phyloP scores from a whole-genome alignment of 2,888 invertebrate species.

The Notodonta dromedarius region DNA sequence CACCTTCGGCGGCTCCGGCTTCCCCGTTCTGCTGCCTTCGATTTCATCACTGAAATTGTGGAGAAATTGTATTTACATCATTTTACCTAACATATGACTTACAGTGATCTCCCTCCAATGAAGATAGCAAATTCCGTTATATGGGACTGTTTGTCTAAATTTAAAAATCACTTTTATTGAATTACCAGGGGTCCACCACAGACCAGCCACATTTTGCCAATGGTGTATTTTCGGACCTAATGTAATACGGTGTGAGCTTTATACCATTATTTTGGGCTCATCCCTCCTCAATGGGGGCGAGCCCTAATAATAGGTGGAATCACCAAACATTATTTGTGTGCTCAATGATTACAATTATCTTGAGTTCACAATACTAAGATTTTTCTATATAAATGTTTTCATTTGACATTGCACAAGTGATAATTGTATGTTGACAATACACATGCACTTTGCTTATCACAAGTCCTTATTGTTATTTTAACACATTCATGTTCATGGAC shows the following conservation, averaged over 20 bases:
- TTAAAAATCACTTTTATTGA: too few species aligned
- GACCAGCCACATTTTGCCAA: too few species aligned
- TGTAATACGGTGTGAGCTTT: too few species aligned
- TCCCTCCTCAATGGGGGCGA: too few species aligned
- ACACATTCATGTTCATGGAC: conserved; percentile 3
- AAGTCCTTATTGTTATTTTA: conserved; percentile 5
- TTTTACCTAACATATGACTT: too few species aligned
- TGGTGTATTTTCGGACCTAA: too few species aligned
- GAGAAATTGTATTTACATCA: neutral
- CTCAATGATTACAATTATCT: neutral
- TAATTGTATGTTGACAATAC: conserved; percentile 12
- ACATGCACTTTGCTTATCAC: conserved; percentile 15
- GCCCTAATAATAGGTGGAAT: too few species aligned
- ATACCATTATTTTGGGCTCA: too few species aligned
- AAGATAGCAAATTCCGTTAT: too few species aligned
- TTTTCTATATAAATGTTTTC: neutral
- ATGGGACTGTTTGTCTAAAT: too few species aligned
- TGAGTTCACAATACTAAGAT: neutral
- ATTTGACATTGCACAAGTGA: conserved; percentile 16
- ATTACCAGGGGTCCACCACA: too few species aligned
- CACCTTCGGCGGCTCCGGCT: conserved; percentile 64
- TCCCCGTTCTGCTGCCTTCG: conserved; percentile 48
- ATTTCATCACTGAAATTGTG: conserved; percentile 63
- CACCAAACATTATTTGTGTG: neutral
- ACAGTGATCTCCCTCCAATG: too few species aligned